Evolutionary conservation across 2,888 invertebrate genomes (phyloP).

Genomic region (Gibbula magus): DNA sequence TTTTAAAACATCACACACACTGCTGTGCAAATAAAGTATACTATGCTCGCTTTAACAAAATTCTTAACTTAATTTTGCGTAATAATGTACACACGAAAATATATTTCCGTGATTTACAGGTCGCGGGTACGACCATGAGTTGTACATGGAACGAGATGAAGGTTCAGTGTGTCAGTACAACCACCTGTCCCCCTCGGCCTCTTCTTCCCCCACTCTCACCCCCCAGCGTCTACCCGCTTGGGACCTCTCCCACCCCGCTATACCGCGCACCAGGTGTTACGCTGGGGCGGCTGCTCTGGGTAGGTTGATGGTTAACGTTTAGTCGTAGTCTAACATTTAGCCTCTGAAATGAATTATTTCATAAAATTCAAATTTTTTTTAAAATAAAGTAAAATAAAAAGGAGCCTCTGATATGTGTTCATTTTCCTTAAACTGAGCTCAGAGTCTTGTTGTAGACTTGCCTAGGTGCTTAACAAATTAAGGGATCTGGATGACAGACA

Average conservation of each 20-base stretch:
- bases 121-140: constrained; percentile 61
- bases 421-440: no score
- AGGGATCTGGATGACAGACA: no score
- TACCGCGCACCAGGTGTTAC: constrained; percentile 54
- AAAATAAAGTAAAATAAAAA: neutral
- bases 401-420: no score
- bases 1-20: no score
- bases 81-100: no score
- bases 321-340: no score
- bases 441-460: no score
- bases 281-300: constrained; percentile 51
- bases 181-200: constrained; percentile 37
- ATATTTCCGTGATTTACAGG: constrained; percentile 44
- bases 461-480: no score
- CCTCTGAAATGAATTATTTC: no score
- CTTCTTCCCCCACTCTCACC: constrained; percentile 2
- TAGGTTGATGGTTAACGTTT: constrained; percentile 26
- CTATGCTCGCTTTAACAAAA: no score
- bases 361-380: neutral
- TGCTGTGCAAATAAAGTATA: no score
- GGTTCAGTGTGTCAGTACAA: constrained; percentile 52
- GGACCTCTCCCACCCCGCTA: constrained; percentile 56
- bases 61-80: no score
- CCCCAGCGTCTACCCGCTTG: constrained; percentile 35
- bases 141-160: constrained; percentile 62